Evolutionary conservation across 2,888 invertebrate genomes (phyloP).

Genomic region (Listrodromus nycthemerus): DNA sequence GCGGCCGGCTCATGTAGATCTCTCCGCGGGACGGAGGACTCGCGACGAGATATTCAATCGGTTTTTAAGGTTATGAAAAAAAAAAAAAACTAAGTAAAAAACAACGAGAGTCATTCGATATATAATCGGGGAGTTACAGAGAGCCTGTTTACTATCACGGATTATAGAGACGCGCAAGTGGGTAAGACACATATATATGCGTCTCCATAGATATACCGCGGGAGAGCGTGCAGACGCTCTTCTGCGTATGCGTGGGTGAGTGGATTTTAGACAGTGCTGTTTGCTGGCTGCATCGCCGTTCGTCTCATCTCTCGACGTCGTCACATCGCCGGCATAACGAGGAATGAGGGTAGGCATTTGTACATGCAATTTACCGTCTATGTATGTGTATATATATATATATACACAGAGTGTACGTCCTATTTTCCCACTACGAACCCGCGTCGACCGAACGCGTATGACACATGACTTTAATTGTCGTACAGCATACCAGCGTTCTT

Average conservation of each 20-base stretch:
- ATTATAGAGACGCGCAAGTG: constrained; percentile 28
- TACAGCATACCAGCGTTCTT: not conserved
- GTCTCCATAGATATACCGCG: constrained; percentile 49
- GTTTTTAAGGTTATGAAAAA: not conserved
- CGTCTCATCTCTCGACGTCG: constrained; percentile 65
- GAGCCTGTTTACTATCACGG: not conserved
- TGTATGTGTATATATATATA: not conserved
- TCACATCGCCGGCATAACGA: constrained; percentile 66
- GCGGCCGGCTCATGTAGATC: not conserved
- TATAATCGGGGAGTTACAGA: not conserved
- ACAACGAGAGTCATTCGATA: not conserved
- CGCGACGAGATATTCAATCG: no score
- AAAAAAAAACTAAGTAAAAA: constrained; percentile 1
- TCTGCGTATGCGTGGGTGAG: constrained; percentile 63
- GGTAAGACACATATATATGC: constrained; percentile 54
- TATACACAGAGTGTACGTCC: not conserved
- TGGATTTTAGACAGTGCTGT: constrained; percentile 45
- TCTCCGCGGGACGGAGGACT: no score
- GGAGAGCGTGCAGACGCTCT: constrained; percentile 61
- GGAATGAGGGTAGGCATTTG: constrained; percentile 65
- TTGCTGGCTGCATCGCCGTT: constrained; percentile 64
- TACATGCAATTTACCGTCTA: not conserved
- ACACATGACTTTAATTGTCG: constrained; percentile 43
- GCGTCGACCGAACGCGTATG: not conserved
- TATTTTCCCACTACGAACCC: not conserved